These are phyloP conservation scores for Amphimallon solstitiale DNA, from an alignment of 2,888 invertebrate species.

Conservation along the genomic window DNA sequence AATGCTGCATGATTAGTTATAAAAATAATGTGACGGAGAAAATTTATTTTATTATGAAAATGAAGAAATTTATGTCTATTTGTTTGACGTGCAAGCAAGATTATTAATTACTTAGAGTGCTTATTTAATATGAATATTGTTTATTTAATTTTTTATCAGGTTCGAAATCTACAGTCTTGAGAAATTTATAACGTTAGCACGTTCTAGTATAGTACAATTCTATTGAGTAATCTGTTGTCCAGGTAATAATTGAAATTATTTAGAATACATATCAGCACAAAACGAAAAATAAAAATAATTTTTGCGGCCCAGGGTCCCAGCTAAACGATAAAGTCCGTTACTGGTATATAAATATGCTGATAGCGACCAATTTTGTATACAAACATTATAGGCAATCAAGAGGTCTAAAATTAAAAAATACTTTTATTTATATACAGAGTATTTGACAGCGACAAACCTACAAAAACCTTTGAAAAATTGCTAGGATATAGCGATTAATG, in stretches of 20 bases:
- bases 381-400: too few species aligned
- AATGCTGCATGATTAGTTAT: not conserved
- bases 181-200: not conserved
- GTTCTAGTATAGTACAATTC: not conserved
- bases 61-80: not conserved
- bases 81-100: not conserved
- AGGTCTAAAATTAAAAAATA: too few species aligned
- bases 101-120: not conserved
- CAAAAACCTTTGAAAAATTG: too few species aligned
- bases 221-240: not conserved
- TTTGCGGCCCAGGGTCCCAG: too few species aligned
- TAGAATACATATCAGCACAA: too few species aligned
- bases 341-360: too few species aligned
- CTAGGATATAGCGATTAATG: too few species aligned
- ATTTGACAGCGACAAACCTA: too few species aligned
- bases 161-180: not conserved
- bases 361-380: too few species aligned
- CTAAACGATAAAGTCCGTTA: too few species aligned
- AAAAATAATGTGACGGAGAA: not conserved
- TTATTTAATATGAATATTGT: not conserved
- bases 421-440: too few species aligned
- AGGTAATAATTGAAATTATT: not conserved
- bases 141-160: slow-evolving; percentile 3
- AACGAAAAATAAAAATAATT: too few species aligned
- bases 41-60: slow-evolving; percentile 2